These are phyloP conservation scores for Parasteatoda tepidariorum DNA, from an alignment of 1,140 invertebrate species.

Conservation along the genomic window DNA sequence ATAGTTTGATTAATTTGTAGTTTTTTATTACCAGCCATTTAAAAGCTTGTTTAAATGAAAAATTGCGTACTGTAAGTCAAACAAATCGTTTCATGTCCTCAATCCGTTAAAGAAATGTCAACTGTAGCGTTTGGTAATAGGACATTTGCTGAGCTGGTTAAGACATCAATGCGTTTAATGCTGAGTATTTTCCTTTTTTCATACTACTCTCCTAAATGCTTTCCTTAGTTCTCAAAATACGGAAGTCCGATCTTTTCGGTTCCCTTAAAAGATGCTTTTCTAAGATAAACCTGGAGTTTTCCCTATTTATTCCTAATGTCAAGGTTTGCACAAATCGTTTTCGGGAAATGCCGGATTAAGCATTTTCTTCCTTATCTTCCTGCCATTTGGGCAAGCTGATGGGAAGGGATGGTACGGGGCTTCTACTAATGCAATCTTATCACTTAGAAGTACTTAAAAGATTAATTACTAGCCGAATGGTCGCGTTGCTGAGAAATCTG, in stretches of 20 bases:
- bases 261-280: not conserved
- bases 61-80: too few relatives aligned
- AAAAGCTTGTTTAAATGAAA: too few relatives aligned
- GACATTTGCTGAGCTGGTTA: too few relatives aligned
- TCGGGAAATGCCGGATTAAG: conserved; percentile 19
- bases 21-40: too few relatives aligned
- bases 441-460: conserved; percentile 33
- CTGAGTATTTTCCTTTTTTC: not conserved
- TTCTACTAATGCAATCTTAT: conserved; percentile 22
- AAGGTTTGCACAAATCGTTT: not conserved
- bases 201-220: not conserved
- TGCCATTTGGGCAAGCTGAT: conserved; percentile 7
- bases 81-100: too few relatives aligned
- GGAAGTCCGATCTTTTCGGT: not conserved
- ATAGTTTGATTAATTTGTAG: too few relatives aligned
- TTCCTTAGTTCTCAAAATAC: not conserved
- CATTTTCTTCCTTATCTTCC: conserved; percentile 1
- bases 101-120: too few relatives aligned
- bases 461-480: conserved; percentile 28
- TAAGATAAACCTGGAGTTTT: not conserved
- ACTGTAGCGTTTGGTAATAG: too few relatives aligned
- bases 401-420: not conserved
- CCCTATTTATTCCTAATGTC: not conserved
- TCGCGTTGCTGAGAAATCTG: conserved; percentile 20
- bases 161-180: not conserved